A percentile compares a stretch with the other conserved stretches of the same genome.
phyloP scores from a whole-genome alignment of 2,113 vertebrate species.

The Struthio camelus region DNA sequence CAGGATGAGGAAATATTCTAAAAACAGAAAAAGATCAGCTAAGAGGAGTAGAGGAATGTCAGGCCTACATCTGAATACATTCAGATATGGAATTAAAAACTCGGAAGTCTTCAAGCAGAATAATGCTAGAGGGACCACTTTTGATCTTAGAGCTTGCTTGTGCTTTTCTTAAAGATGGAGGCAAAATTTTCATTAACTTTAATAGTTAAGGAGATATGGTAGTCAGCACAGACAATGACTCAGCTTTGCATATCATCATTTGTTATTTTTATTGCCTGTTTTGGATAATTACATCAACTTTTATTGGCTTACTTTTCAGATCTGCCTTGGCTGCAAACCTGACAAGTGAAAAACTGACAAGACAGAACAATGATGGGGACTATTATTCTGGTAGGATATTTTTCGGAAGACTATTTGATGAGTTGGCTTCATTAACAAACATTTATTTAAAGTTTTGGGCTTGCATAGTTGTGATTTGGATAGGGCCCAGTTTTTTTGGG shows the following conservation, averaged over 20 bases:
- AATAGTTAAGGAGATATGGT: neutral
- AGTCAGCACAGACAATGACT: neutral
- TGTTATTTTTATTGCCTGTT: neutral
- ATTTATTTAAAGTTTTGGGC: neutral
- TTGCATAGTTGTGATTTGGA: neutral
- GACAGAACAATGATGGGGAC: slow-evolving; percentile 57
- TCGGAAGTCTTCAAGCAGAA: neutral
- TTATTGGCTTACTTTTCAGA: slow-evolving; percentile 50
- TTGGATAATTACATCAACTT: neutral
- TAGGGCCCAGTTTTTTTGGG: neutral
- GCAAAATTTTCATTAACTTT: neutral
- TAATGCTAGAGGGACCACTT: neutral
- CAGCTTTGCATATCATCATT: neutral
- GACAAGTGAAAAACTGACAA: slow-evolving; percentile 67
- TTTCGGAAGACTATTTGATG: neutral
- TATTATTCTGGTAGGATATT: slow-evolving; percentile 68
- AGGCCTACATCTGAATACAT: neutral
- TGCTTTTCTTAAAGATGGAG: neutral
- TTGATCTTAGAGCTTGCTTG: neutral
- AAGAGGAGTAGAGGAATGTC: neutral
- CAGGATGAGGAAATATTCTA: slow-evolving; percentile 49
- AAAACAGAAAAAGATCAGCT: neutral
- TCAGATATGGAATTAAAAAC: neutral
- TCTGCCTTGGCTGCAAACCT: slow-evolving; percentile 63
- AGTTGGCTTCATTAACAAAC: neutral